Base-by-base conservation (phyloP, 2,888 invertebrate genomes). In the Euplagia quadripunctaria region DNA sequence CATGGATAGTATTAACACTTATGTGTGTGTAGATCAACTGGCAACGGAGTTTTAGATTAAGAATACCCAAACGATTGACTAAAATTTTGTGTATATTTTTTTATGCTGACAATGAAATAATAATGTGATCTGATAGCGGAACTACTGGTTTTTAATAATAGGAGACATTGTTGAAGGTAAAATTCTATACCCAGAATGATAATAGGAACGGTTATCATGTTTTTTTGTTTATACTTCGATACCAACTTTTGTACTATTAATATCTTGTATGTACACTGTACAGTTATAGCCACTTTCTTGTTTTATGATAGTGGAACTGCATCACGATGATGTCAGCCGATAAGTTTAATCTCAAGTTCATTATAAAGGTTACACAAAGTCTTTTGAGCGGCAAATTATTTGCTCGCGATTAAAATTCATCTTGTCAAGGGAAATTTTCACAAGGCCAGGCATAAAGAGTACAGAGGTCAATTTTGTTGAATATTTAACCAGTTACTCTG, bases 341-440 rank as follows among this genome's bases (percentile, higher is more conserved):
- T 49, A 31, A 51, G 42, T 51, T 61, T 31, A 14, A 64, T 43
- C 68, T 66, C 68, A 76, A 76, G 71, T 71, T 73, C 68, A 73
- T 64, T 68, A 61, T 41, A 68, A 73, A 76, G 71, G 73, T 73
- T 63, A 71, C 7, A 70, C 61, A 65, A 58, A 70, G 63, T 64
- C 51, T 58, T 68, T 52, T 64, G 43, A 63, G 16, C 52, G 17
- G 52, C 63, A 31, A 68, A 68, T 63, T 68, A 64, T 64, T 42
- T 63, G 16, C n/a, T 31, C 20, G 43, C 64, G 42, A 68, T 72
- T 63, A 72, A 72, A 72, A 64, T 68, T 68, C 52, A 72, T 72
- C 68, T 64, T 63, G 41, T 52, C 43, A 43, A 52, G 67, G 63
- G 20, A 61, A 17, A 65, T 68, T 20, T 52, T 51, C 43, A 63